phyloP scores from a whole-genome alignment of 2,888 invertebrate genomes.

The Fissipunctia ypsillon region DNA sequence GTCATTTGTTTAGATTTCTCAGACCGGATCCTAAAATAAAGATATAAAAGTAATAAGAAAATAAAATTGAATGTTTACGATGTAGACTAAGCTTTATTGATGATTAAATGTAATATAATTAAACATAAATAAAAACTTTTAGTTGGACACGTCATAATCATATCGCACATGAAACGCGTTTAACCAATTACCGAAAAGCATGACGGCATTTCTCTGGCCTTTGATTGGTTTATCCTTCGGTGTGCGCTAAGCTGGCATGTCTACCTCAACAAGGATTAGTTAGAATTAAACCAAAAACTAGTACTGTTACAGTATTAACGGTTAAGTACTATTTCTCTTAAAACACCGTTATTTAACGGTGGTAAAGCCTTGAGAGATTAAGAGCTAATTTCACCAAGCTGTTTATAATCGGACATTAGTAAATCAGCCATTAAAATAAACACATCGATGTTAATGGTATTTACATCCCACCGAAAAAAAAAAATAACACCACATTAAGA shows the following conservation, averaged over 20 bases:
- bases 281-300: conserved; percentile 27
- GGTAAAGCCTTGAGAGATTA: conserved; percentile 28
- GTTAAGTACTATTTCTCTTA: conserved; percentile 14
- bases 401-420: too few relatives aligned
- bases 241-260: conserved; percentile 32
- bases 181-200: conserved; percentile 42
- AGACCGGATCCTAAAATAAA: conserved; percentile 19
- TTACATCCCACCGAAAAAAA: too few relatives aligned
- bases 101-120: conserved; percentile 39
- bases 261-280: conserved; percentile 52
- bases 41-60: conserved; percentile 26
- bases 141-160: background rate
- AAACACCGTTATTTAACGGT: conserved; percentile 44
- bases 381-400: too few relatives aligned
- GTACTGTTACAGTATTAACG: conserved; percentile 30
- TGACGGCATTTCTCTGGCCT: conserved; percentile 21
- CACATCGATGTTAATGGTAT: too few relatives aligned
- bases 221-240: conserved; percentile 49
- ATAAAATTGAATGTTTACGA: conserved; percentile 29
- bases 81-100: conserved; percentile 15
- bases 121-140: conserved; percentile 19
- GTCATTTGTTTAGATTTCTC: conserved; percentile 20
- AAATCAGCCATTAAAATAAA: too few relatives aligned
- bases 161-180: conserved; percentile 1
- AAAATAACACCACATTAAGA: too few relatives aligned